Base-by-base conservation (phyloP, 2,888 invertebrate species). In the Lordiphosa fenestrarum region DNA sequence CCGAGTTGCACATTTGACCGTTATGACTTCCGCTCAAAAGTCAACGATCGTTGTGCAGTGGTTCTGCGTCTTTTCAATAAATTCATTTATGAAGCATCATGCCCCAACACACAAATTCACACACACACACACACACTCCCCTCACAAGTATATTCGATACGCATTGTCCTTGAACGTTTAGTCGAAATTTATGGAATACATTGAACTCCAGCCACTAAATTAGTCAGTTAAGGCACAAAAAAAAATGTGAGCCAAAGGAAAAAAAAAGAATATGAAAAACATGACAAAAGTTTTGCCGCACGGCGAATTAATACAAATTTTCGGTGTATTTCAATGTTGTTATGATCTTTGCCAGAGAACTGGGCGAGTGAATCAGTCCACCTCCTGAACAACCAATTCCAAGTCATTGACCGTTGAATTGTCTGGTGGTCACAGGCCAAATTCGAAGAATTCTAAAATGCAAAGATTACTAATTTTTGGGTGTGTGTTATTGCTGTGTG, bases 131-230 rank as follows among this genome's bases (percentile, higher is more conserved):
- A 19, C 15, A 35, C 19, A 9, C 36, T 23, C 48, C 25, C 23
- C 33, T 7, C 41, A 41, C 54, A 48, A 35, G 44, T 54, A 49
- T 64, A 71, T 71, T 58, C 65, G 57, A 71, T 66, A 70, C 53
- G 52, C 66, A 68, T 75, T 85, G 84, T 85, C 86, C 84, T 85
- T 85, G 84, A 86, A 71, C 76, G 69, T 82, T 84, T 80, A 81
- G 84, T 73, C 73, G 70, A 85, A 85, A 81, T 86, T 85, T 86
- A 74, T 74, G 75, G 78, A 83, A 85, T 84, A 74, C 84, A 80
- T 77, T 85, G 84, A 86, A 86, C 84, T 83, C 72, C 56, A 53
- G 63, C 57, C 78, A 76, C 64, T 73, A 80, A 80, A 83, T 80
- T 80, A 80, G 83, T 80, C 83, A 80, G 71, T 78, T 78, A 60